Evolutionary conservation across 2,888 invertebrate species (phyloP).

Genomic region (Caenorhabditis sinica): DNA sequence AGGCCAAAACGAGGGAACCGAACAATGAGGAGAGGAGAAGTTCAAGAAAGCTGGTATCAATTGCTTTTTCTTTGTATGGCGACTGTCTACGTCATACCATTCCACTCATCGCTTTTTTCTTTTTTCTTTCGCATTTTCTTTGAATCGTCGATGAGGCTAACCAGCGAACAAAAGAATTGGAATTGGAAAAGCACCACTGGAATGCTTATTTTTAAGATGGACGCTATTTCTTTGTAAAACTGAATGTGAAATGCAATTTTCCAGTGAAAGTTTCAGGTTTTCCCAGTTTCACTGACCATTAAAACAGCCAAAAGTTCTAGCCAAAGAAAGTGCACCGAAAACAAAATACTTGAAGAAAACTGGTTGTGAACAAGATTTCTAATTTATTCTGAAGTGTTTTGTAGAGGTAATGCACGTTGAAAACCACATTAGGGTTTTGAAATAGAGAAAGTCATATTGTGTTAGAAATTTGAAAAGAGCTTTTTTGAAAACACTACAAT

Average conservation of each 20-base stretch:
- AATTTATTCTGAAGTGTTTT: neutral
- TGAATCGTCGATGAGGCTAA: slow-evolving; percentile 34
- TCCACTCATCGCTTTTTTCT: slow-evolving; percentile 32
- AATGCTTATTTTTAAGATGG: slow-evolving; percentile 4
- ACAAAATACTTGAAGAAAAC: slow-evolving; percentile 3
- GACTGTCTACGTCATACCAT: slow-evolving; percentile 50
- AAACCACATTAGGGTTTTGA: neutral
- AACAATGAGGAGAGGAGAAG: slow-evolving; percentile 51
- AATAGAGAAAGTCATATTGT: neutral
- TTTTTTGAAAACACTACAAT: too few species aligned
- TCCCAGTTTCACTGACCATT: slow-evolving; percentile 20
- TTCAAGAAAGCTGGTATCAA: slow-evolving; percentile 59
- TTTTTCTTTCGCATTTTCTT: slow-evolving; percentile 34
- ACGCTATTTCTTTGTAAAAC: neutral
- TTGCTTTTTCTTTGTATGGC: slow-evolving; percentile 50
- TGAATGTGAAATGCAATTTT: neutral
- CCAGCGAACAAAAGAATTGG: slow-evolving; percentile 34
- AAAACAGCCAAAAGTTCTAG: slow-evolving; percentile 7
- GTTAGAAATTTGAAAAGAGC: too few species aligned
- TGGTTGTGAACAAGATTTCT: neutral
- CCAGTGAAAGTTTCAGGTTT: slow-evolving; percentile 9
- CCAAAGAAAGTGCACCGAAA: neutral
- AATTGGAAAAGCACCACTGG: slow-evolving; percentile 10
- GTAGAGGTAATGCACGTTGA: neutral
- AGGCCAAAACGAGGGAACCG: slow-evolving; percentile 37